Conservation (phyloP, 2,888 invertebrate genomes). For the Endotricha flammealis region DNA sequence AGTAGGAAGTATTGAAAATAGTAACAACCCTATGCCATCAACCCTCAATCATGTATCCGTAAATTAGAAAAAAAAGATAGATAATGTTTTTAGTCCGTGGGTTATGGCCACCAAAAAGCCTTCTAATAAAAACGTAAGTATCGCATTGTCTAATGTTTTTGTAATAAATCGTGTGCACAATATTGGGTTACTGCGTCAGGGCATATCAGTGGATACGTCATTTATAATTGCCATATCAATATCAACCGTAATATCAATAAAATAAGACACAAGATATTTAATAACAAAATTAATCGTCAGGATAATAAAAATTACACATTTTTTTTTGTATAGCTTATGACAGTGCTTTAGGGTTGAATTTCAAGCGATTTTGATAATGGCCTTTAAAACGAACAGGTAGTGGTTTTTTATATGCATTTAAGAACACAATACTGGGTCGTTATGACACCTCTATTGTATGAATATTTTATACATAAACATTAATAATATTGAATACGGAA, state of each 20-base stretch:
- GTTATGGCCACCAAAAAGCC: conserved; percentile 45
- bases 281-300: not conserved
- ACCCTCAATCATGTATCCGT: conserved; percentile 21
- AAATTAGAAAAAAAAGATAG: conserved; percentile 14
- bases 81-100: conserved; percentile 17
- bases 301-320: not conserved
- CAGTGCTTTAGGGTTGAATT: not conserved
- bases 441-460: conserved; percentile 51
- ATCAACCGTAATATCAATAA: not conserved
- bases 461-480: conserved; percentile 36
- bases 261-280: too few species aligned
- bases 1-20: too few species aligned
- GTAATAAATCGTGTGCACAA: conserved; percentile 52
- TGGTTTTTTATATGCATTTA: conserved; percentile 56
- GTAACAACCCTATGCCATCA: conserved; percentile 20
- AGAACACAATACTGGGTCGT: conserved; percentile 37
- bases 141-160: conserved; percentile 48
- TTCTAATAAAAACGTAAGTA: conserved; percentile 35
- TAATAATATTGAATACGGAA: too few species aligned
- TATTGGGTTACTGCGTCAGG: conserved; percentile 55
- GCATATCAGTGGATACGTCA: conserved; percentile 24
- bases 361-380: not conserved
- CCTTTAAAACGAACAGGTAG: conserved; percentile 46
- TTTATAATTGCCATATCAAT: not conserved
- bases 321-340: not conserved